Evolutionary conservation across 1,140 invertebrate species (phyloP).

Genomic region (Cephus cinctus): DNA sequence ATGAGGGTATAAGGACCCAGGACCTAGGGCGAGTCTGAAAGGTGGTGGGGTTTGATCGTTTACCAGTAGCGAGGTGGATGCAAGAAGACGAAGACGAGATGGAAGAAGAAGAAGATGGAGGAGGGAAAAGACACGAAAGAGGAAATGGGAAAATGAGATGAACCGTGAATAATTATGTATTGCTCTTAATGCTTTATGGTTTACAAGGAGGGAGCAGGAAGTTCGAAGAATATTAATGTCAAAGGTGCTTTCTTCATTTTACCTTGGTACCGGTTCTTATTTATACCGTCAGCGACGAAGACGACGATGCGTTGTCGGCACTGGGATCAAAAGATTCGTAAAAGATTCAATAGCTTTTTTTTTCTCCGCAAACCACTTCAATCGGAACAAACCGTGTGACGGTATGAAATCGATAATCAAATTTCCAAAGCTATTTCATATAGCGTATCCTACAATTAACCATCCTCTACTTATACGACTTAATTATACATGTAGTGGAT

Average conservation of each 20-base stretch:
- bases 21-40: too few relatives aligned
- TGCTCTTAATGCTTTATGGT: slow-evolving; percentile 39
- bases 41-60: too few relatives aligned
- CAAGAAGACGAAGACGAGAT: too few relatives aligned
- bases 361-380: neutral
- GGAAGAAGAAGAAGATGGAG: too few relatives aligned
- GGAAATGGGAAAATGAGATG: slow-evolving; percentile 47
- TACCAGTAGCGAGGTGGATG: too few relatives aligned
- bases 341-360: slow-evolving; percentile 19
- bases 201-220: slow-evolving; percentile 19
- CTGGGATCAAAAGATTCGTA: slow-evolving; percentile 35
- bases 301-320: slow-evolving; percentile 3
- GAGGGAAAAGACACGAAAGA: too few relatives aligned
- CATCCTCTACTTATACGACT: too few relatives aligned
- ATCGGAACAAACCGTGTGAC: neutral
- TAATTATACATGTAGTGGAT: too few relatives aligned
- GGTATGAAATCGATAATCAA: neutral
- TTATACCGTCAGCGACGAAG: slow-evolving; percentile 17
- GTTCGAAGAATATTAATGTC: slow-evolving; percentile 28
- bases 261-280: slow-evolving; percentile 19
- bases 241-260: slow-evolving; percentile 38
- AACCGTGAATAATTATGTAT: slow-evolving; percentile 47
- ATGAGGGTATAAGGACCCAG: too few relatives aligned
- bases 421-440: too few relatives aligned
- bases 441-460: too few relatives aligned